Conservation (phyloP, 1,140 invertebrate species). For the Dermatophagoides farinae region DNA sequence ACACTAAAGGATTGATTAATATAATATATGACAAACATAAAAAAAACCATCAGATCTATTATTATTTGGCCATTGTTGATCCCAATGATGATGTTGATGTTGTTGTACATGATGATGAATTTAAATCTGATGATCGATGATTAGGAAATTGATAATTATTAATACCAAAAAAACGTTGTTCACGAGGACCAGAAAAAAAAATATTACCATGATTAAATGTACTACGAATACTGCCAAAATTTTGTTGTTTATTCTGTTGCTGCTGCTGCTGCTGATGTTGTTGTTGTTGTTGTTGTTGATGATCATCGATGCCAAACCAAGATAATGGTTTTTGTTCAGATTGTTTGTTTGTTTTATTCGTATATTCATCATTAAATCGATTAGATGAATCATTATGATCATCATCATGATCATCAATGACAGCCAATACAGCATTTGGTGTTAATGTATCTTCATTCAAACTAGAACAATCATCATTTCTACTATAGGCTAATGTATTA, state of each 20-base stretch:
- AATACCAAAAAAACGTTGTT: slow-evolving; percentile 6
- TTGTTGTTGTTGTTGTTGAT: neutral
- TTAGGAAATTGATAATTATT: neutral
- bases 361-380: too few species aligned
- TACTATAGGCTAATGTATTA: too few species aligned
- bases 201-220: slow-evolving; percentile 1
- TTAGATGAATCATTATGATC: too few species aligned
- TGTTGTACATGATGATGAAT: neutral
- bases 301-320: too few species aligned
- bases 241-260: neutral
- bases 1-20: neutral
- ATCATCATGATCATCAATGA: too few species aligned
- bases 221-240: neutral
- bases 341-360: too few species aligned
- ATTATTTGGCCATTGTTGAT: neutral
- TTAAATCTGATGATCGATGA: too few species aligned
- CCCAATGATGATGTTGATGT: neutral
- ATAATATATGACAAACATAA: neutral
- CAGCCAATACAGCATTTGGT: too few species aligned
- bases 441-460: too few species aligned
- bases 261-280: neutral
- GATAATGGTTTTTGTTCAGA: too few species aligned
- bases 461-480: too few species aligned
- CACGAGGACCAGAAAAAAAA: neutral
- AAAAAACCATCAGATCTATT: neutral